phyloP scores from a whole-genome alignment of 2,113 vertebrate genomes.

The Sphyrna mokarran region DNA sequence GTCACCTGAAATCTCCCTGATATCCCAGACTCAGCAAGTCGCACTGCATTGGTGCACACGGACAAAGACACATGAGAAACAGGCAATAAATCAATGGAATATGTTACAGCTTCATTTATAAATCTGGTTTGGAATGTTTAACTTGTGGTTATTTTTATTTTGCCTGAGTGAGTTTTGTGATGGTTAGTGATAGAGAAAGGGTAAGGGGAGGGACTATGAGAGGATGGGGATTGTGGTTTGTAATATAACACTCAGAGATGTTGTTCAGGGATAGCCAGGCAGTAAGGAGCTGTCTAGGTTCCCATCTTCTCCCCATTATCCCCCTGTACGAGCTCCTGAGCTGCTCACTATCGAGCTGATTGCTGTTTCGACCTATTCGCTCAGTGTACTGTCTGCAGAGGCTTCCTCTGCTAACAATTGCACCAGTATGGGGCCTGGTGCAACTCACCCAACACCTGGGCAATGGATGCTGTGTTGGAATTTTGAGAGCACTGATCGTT shows the following conservation, averaged over 20 bases:
- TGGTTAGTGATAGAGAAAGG: background rate
- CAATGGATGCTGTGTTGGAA: background rate
- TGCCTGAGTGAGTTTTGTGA: background rate
- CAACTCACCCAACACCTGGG: background rate
- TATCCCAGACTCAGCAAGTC: too few relatives aligned
- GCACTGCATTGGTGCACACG: too few relatives aligned
- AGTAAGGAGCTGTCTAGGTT: background rate
- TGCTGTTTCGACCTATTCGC: background rate
- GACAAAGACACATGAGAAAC: too few relatives aligned
- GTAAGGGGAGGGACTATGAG: background rate
- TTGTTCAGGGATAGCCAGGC: background rate
- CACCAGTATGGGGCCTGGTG: background rate
- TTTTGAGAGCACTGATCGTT: background rate
- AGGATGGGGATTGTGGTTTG: background rate
- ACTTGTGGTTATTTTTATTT: background rate
- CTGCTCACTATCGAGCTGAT: background rate
- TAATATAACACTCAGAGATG: too few relatives aligned
- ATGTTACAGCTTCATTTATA: background rate
- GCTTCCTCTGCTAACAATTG: background rate
- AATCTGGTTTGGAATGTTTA: background rate
- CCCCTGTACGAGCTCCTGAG: background rate
- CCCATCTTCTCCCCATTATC: background rate
- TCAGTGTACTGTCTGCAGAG: background rate
- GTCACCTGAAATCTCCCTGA: too few relatives aligned
- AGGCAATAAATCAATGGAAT: background rate